phyloP scores from a whole-genome alignment of 2,113 vertebrate species.

The Amblyornis subalaris region DNA sequence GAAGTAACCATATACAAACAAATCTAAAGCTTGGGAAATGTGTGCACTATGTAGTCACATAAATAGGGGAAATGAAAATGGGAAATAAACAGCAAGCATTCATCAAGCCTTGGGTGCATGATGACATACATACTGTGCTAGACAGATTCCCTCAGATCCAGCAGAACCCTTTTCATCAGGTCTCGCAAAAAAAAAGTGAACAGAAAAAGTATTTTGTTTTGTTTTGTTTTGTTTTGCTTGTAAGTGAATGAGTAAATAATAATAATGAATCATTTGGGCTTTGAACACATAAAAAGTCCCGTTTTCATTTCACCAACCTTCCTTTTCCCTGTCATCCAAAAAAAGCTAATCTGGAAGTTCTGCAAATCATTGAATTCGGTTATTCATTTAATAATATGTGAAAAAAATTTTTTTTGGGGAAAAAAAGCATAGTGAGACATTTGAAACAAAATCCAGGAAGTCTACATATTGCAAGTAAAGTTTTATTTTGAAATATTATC shows the following conservation, averaged over 20 bases:
- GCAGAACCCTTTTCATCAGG: not conserved
- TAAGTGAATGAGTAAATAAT: not conserved
- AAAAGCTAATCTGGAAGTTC: not conserved
- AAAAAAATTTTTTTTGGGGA: not conserved
- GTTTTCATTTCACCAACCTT: not conserved
- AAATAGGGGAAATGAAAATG: not conserved
- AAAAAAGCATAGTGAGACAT: not conserved
- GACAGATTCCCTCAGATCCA: not conserved
- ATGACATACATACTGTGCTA: not conserved
- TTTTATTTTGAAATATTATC: not conserved
- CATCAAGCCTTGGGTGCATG: not conserved
- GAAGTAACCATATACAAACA: not conserved
- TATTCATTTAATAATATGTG: not conserved
- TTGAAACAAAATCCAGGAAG: not conserved
- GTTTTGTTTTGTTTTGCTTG: not conserved
- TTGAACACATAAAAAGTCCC: not conserved
- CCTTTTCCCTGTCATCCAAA: not conserved
- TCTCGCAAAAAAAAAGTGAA: not conserved
- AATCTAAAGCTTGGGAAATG: not conserved
- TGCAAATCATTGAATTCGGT: not conserved
- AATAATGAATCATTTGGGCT: not conserved
- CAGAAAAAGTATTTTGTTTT: not conserved
- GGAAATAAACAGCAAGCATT: not conserved
- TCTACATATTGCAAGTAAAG: not conserved
- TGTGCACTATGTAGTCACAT: too few relatives aligned